Evolutionary conservation across 2,797 vertebrate genomes (phyloP).

Genomic region (Varecia variegata): DNA sequence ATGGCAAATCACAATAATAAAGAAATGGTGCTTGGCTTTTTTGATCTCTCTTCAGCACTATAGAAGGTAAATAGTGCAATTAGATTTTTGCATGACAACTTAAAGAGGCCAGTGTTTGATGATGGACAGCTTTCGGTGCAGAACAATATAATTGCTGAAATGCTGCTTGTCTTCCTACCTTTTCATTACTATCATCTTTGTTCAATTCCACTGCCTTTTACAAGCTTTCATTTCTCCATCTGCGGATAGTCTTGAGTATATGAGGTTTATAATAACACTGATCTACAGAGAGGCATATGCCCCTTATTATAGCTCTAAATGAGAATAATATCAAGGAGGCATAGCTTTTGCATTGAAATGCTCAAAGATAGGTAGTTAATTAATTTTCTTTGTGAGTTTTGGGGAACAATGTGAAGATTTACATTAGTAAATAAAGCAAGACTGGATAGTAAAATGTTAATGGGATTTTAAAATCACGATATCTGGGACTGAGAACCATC

Average conservation of each 20-base stretch:
- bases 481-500: neutral
- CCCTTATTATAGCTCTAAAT: neutral
- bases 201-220: constrained; percentile 67
- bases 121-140: constrained; percentile 66
- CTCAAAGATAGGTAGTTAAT: constrained; percentile 31
- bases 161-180: constrained; percentile 66
- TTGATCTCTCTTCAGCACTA: constrained; percentile 46
- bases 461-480: constrained; percentile 41
- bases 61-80: constrained; percentile 49
- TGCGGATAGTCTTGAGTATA: constrained; percentile 49
- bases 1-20: constrained; percentile 65
- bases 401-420: neutral
- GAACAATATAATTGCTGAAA: constrained; percentile 56
- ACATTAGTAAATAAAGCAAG: constrained; percentile 31
- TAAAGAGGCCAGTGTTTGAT: constrained; percentile 68
- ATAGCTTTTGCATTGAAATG: constrained; percentile 10
- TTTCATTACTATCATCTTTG: constrained; percentile 73
- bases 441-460: constrained; percentile 16
- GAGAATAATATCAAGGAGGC: neutral
- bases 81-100: constrained; percentile 64
- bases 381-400: constrained; percentile 45
- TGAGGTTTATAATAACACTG: constrained; percentile 69
- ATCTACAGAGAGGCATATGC: constrained; percentile 63
- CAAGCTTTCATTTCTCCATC: constrained; percentile 52
- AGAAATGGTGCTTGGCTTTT: constrained; percentile 63